Base-by-base conservation (phyloP, 2,888 invertebrate species). In the Dolichomitus sp. region DNA sequence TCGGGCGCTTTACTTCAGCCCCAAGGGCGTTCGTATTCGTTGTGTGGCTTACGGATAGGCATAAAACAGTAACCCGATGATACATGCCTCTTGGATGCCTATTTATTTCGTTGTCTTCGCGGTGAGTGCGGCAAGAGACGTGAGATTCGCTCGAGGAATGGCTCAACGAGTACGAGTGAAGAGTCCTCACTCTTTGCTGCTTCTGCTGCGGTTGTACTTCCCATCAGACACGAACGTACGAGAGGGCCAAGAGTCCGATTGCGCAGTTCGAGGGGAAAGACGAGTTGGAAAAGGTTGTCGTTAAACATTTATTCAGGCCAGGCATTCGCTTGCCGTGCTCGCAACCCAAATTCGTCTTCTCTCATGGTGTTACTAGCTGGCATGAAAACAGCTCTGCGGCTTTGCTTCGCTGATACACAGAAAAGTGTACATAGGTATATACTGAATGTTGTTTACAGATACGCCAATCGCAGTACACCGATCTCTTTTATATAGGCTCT, bases 101-200 rank as follows among this genome's bases (percentile, higher is more conserved):
- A 85, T 86, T 86, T 84, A 89, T 88, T 86, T 84, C 65, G 72
- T 83, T 85, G 81, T 86, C 81, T 86, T 83, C 65, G 80, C 27
- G 82, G 63, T 79, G 81, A 80, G 54, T 74, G 75, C 70, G 48
- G 74, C 23, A 42, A 50, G 75, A 77, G 66, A 75, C 70, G 70
- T 14, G 66, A 75, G 57, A 23, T 12, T n/a, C 27, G 17, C 1
- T 11, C 27, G 66, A 48, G 66, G 17, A 61, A 37, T 17, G 14
- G 59, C 33, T n/a, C 30, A n/a, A 33, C 59, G 59, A 7, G 30
- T 17, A 37, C 59, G 59, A n/a, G 61, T n/a, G 27, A 12, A 59
- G 54, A 75, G 70, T 42, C 57, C 57, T 5, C 70, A 57, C 57
- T 42, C 75, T 45, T 52, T 57, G 37, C 37, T 6, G 37, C 61